These are phyloP conservation scores for Drosophila anomelani DNA, from an alignment of 2,888 invertebrate species.

Conservation along the genomic window DNA sequence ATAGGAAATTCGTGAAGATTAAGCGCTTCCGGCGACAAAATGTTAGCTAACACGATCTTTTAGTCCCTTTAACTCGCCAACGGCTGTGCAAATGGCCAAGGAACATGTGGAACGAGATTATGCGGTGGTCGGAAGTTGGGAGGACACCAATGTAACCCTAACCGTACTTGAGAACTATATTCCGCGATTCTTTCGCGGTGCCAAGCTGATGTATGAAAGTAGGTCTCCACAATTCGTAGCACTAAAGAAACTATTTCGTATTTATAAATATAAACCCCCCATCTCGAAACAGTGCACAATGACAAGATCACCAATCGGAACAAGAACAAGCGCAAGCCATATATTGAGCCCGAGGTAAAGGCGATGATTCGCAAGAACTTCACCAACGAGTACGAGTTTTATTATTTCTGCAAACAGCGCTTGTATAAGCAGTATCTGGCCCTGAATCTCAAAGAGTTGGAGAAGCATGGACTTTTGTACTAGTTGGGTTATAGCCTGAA, in stretches of 20 bases:
- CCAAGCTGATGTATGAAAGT: constrained; percentile 83
- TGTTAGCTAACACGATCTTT: constrained; percentile 38
- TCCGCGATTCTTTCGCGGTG: constrained; percentile 92
- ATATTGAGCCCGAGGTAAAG: constrained; percentile 74
- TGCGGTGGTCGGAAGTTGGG: constrained; percentile 94
- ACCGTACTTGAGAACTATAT: constrained; percentile 93
- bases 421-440: constrained; percentile 91
- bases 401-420: constrained; percentile 93
- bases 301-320: constrained; percentile 86
- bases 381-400: constrained; percentile 94
- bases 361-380: constrained; percentile 92
- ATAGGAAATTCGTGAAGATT: background rate
- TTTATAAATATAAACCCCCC: background rate
- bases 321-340: constrained; percentile 92
- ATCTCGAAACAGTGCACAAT: constrained; percentile 58
- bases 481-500: constrained; percentile 29
- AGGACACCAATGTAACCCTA: constrained; percentile 93
- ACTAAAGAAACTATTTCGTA: background rate
- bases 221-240: constrained; percentile 43
- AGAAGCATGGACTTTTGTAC: constrained; percentile 60
- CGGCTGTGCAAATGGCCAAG: constrained; percentile 93
- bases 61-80: constrained; percentile 92
- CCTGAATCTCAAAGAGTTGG: constrained; percentile 61
- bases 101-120: constrained; percentile 93
- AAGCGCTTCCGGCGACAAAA: background rate